Base-by-base conservation (phyloP, 2,113 vertebrate species). In the Calcarius ornatus region DNA sequence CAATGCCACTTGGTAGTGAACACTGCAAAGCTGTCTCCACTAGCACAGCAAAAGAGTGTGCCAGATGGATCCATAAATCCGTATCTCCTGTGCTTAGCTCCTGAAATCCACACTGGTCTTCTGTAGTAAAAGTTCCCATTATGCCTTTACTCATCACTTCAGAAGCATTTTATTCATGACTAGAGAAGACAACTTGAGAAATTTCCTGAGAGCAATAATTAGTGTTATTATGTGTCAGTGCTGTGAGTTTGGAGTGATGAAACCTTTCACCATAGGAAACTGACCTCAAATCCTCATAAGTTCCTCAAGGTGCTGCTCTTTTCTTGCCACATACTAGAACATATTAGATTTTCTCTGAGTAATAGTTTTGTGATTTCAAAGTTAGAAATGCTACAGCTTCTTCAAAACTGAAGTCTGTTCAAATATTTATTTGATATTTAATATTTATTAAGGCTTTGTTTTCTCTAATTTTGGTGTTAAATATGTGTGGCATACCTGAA, bases 11-110 rank as follows among this genome's bases (percentile, higher is more conserved):
- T 66, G 47, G 17, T 37, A 42, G 23, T 5, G 35, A 25, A 69
- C 3, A 17, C 8, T 42, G 43, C 9, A 59, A 70, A 75, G 11
- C 4, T 25, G 9, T 66, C 27, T 71, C 30, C 33, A 21, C 14
- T 9, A 65, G 12, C 45, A 10, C 5, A 56, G 15, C 16, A 28
- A 42, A 88, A 53, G 6, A 0, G 0, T 47, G 5, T 21, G 5
- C 12, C 33, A 63, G 5, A 3, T 53, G 15, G 27, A 47, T 72
- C 28, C 30, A 57, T 5, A 91, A 66, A 21, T 56, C 15, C 0
- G 0, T 37, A 9, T 35, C 13, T 51, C 33, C 7, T 27, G 8
- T 71, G 12, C 20, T 42, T 57, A 42, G 4, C 6, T 57, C 17
- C n/a, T 51, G n/a, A 51, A 45, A 66, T 18, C 3, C 11, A 28